Base-by-base conservation (phyloP, 2,113 vertebrate genomes). In the Microtus richardsoni region DNA sequence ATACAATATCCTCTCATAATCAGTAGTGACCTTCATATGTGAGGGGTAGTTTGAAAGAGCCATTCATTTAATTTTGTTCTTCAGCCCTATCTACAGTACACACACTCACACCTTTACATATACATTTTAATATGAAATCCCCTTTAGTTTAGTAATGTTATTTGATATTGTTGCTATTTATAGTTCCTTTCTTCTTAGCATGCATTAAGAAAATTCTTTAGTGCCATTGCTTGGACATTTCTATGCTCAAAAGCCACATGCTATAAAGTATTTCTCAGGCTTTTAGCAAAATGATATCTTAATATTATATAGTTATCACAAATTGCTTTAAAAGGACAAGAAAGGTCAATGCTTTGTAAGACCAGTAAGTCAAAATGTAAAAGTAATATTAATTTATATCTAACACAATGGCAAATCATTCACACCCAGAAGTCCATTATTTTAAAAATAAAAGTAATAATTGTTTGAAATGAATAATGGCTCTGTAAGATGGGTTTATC, bases 381-480 rank as follows among this genome's bases (percentile, higher is more conserved):
- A 89, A 74, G 39, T 80, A 47, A 14, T 22, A 66, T 47, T 22
- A 86, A 94, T 52, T 93, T 36, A 70, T 36, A 89, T 62, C 30
- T 86, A 16, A 14, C 11, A 52, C 54, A 26, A 93, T 24, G 3
- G 19, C 33, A 85, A 79, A 47, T 80, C 8, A 11, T 78, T 96
- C 77, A 52, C 12, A 78, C 14, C 47, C 14, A 93, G 41, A 71
- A 33, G 19, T 12, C 28, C 47, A 82, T 70, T 54, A 71, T 70
- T 89, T 85, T 22, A 52, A 83, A 93, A 88, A 58, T 41, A 41
- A 89, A 62, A 52, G 33, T 7, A 94, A 74, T 44, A 73, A 47
- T 84, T 95, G 17, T 3, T 90, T 87, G 24, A 96, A 78, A 77
- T 83, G 24, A 95, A 73, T 90, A 47, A 90, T 39, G 14, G 28